These are phyloP conservation scores for Yponomeuta evonymella DNA, from an alignment of 2,888 invertebrate genomes.

Conservation along the genomic window DNA sequence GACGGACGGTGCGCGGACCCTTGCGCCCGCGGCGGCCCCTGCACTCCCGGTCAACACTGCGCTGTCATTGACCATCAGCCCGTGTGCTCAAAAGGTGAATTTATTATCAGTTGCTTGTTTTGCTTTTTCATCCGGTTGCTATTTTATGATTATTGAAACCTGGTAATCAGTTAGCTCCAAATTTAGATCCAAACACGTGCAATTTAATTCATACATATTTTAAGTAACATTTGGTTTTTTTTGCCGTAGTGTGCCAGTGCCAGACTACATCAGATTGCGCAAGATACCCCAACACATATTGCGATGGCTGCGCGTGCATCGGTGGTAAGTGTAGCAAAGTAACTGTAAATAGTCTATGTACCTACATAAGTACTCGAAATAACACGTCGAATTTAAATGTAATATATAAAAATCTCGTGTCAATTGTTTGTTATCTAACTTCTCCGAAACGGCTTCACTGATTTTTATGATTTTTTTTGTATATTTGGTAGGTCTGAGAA, in stretches of 20 bases:
- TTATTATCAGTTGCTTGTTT: background rate
- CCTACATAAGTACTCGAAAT: background rate
- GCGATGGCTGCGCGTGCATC: slow-evolving; percentile 84
- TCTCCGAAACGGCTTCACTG: no score
- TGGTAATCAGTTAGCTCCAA: no score
- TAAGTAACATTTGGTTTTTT: background rate
- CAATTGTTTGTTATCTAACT: no score
- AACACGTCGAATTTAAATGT: background rate
- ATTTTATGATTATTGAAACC: no score
- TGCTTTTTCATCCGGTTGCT: no score
- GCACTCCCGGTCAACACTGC: slow-evolving; percentile 84
- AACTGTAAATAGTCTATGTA: background rate
- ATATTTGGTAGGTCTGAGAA: no score
- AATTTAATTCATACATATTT: no score
- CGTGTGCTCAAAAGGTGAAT: slow-evolving; percentile 84
- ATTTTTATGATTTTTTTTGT: no score
- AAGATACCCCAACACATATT: slow-evolving; percentile 69
- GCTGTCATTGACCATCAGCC: slow-evolving; percentile 89
- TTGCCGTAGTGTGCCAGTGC: slow-evolving; percentile 80
- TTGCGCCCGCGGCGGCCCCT: slow-evolving; percentile 84
- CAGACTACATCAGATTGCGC: slow-evolving; percentile 81
- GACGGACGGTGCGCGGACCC: slow-evolving; percentile 88
- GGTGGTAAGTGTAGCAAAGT: slow-evolving; percentile 64
- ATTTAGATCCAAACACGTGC: no score
- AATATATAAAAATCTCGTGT: no score